A percentile compares a stretch with the other conserved stretches of the same genome.
phyloP scores from a whole-genome alignment of 2,888 invertebrate genomes.

The Charanyca ferruginea region DNA sequence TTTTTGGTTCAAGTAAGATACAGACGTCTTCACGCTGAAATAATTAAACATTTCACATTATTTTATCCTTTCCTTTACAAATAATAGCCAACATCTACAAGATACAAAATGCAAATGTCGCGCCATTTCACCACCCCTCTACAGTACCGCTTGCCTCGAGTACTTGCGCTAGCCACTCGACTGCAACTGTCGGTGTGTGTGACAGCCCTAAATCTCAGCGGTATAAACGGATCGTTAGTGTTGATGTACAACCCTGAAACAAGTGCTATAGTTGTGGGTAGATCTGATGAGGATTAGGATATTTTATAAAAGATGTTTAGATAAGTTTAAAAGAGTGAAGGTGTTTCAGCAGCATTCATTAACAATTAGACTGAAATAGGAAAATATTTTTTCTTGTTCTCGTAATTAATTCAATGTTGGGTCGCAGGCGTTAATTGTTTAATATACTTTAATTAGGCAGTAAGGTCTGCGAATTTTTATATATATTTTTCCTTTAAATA shows the following conservation, averaged over 20 bases:
- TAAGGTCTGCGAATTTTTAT: neutral
- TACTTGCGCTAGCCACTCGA: constrained; percentile 53
- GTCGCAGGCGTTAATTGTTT: neutral
- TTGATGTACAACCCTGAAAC: constrained; percentile 44
- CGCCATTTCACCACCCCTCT: constrained; percentile 39
- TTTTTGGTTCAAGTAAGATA: neutral
- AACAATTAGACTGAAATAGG: neutral
- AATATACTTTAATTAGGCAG: neutral
- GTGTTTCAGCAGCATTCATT: neutral
- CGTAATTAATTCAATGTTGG: neutral
- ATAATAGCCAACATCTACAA: constrained; percentile 32
- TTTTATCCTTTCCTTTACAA: constrained; percentile 26
- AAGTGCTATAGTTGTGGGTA: constrained; percentile 24
- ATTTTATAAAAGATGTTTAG: neutral
- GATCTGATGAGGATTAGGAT: neutral
- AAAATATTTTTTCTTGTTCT: constrained; percentile 10
- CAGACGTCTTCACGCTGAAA: neutral
- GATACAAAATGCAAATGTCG: constrained; percentile 60
- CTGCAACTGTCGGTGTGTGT: constrained; percentile 52
- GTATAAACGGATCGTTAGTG: constrained; percentile 57
- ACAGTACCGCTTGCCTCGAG: constrained; percentile 41
- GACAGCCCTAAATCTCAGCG: constrained; percentile 54
- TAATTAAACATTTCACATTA: neutral
- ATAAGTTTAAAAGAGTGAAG: neutral
- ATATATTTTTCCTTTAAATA: neutral